phyloP scores from a whole-genome alignment of 2,797 vertebrate species.

The Echeneis naucrates region DNA sequence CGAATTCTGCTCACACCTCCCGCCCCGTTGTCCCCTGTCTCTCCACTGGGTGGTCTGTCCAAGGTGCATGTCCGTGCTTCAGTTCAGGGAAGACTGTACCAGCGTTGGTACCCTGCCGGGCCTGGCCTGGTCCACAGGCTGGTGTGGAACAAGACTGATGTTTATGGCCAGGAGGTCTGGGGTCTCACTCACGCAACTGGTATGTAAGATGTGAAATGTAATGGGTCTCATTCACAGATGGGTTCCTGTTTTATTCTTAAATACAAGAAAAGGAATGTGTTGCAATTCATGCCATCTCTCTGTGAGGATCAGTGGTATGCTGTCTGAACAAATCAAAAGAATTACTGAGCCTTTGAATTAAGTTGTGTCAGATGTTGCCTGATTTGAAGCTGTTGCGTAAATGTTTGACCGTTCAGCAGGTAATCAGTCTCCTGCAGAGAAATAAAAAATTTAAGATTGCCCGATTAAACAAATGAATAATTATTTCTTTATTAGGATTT shows the following conservation, averaged over 20 bases:
- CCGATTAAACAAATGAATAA: slow-evolving; percentile 18
- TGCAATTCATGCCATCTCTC: too few relatives aligned
- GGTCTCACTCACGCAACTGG: slow-evolving; percentile 93
- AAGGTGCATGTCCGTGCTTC: slow-evolving; percentile 94
- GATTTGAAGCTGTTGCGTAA: slow-evolving; percentile 42
- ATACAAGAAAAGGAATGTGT: neutral
- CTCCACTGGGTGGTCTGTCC: slow-evolving; percentile 85
- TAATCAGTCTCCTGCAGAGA: slow-evolving; percentile 45
- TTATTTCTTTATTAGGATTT: neutral
- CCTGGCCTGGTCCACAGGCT: slow-evolving; percentile 92
- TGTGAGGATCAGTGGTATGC: too few relatives aligned
- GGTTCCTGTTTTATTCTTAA: neutral
- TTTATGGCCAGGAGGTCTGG: slow-evolving; percentile 96
- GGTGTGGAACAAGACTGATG: slow-evolving; percentile 97
- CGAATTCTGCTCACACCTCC: slow-evolving; percentile 92
- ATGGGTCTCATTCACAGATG: neutral
- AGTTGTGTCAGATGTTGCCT: too few relatives aligned
- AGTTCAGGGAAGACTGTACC: slow-evolving; percentile 92
- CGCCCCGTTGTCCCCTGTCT: slow-evolving; percentile 80
- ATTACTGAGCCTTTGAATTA: slow-evolving; percentile 1
- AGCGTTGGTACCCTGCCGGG: slow-evolving; percentile 95
- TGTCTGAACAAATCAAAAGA: neutral
- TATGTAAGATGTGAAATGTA: slow-evolving; percentile 72
- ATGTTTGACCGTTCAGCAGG: slow-evolving; percentile 42
- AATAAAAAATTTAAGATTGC: slow-evolving; percentile 25